Conservation (phyloP, 2,888 invertebrate species). For the Andrena hattorfiana region DNA sequence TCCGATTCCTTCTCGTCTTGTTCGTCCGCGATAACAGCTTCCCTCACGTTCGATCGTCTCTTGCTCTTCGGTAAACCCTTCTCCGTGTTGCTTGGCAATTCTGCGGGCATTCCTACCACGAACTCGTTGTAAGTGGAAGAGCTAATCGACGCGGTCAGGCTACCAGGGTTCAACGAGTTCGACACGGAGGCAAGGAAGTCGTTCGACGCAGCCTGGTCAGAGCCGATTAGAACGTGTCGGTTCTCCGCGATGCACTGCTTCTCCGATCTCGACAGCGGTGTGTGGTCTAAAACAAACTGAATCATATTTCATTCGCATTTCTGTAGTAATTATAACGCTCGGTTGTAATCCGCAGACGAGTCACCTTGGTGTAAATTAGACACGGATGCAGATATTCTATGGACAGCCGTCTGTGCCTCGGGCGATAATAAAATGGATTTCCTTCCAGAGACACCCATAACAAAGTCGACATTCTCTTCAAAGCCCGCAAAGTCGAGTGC, state of each 20-base stretch:
- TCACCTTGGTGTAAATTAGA: constrained; percentile 85
- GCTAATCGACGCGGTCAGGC: constrained; percentile 50
- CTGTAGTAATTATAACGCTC: background rate
- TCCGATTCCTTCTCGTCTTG: constrained; percentile 81
- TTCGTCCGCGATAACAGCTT: constrained; percentile 85
- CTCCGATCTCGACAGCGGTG: constrained; percentile 86
- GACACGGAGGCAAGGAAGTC: constrained; percentile 65
- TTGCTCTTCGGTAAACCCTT: constrained; percentile 59
- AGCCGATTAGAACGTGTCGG: constrained; percentile 72
- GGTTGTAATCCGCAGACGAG: background rate
- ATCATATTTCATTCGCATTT: constrained; percentile 42
- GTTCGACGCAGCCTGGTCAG: constrained; percentile 64
- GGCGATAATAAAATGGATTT: constrained; percentile 88
- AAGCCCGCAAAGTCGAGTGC: constrained; percentile 86
- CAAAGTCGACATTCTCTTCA: constrained; percentile 86
- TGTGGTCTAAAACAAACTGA: constrained; percentile 87
- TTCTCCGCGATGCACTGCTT: constrained; percentile 83
- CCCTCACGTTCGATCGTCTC: constrained; percentile 81
- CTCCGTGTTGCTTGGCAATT: constrained; percentile 61
- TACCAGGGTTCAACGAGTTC: constrained; percentile 67
- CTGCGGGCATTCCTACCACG: constrained; percentile 44
- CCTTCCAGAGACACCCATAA: constrained; percentile 87
- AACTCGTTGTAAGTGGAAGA: constrained; percentile 30
- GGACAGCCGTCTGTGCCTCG: constrained; percentile 87
- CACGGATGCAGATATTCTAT: constrained; percentile 87